phyloP scores from a whole-genome alignment of 2,888 invertebrate species.

The Hydrotaea cyrtoneurina region DNA sequence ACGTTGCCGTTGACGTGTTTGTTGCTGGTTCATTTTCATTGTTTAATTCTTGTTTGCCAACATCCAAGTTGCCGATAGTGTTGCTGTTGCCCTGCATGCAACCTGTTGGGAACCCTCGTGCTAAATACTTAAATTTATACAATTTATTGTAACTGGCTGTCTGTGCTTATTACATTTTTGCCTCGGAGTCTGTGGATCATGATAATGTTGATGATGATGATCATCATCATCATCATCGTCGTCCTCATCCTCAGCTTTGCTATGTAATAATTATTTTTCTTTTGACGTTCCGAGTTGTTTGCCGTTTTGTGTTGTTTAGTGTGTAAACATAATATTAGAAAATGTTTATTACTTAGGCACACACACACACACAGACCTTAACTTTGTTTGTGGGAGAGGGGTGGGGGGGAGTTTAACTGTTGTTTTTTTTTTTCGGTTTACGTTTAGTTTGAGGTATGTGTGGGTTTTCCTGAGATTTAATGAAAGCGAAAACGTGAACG shows the following conservation, averaged over 20 bases:
- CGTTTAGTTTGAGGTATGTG: slow-evolving; percentile 12
- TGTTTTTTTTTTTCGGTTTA: slow-evolving; percentile 31
- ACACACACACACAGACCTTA: not conserved
- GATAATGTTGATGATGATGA: not conserved
- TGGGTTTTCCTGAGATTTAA: slow-evolving; percentile 65
- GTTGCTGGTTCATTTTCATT: slow-evolving; percentile 46
- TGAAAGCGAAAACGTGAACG: slow-evolving; percentile 63
- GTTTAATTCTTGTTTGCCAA: slow-evolving; percentile 51
- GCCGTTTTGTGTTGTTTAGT: slow-evolving; percentile 39
- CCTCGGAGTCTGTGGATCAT: slow-evolving; percentile 13
- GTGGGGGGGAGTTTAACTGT: not conserved
- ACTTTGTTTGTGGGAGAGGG: not conserved
- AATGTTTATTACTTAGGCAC: slow-evolving; percentile 47
- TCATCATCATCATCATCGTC: slow-evolving; percentile 40
- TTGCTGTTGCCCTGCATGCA: slow-evolving; percentile 64
- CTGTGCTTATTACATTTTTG: slow-evolving; percentile 29
- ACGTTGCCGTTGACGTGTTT: slow-evolving; percentile 31
- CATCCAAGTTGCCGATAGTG: slow-evolving; percentile 46
- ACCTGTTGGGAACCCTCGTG: slow-evolving; percentile 70
- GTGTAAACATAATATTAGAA: slow-evolving; percentile 58
- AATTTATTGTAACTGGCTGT: slow-evolving; percentile 49
- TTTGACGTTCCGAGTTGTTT: slow-evolving; percentile 7
- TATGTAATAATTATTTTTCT: slow-evolving; percentile 53
- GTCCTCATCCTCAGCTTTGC: slow-evolving; percentile 7
- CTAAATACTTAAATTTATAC: slow-evolving; percentile 68